These are phyloP conservation scores for Myrmophylax atrothorax DNA, from an alignment of 2,113 vertebrate genomes.

Conservation along the genomic window DNA sequence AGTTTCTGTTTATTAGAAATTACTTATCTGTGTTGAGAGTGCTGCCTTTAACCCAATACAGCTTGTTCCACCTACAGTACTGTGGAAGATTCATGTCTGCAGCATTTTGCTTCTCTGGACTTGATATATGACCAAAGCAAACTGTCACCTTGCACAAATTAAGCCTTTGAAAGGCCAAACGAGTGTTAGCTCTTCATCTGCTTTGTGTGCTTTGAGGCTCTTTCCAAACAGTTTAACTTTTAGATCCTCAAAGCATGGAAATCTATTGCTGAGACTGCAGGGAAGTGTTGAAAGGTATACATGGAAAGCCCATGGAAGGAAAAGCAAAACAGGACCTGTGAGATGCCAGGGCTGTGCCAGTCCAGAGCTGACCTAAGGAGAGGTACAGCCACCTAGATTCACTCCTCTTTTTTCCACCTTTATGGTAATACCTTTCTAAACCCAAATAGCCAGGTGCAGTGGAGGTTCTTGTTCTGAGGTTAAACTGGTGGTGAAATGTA, in stretches of 20 bases:
- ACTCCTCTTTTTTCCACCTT: not conserved
- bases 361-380: not conserved
- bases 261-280: not conserved
- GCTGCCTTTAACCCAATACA: constrained; percentile 14
- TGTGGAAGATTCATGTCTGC: not conserved
- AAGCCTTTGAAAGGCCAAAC: not conserved
- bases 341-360: not conserved
- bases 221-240: not conserved
- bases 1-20: constrained; percentile 47
- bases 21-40: not conserved
- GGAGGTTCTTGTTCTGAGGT: not conserved
- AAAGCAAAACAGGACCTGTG: not conserved
- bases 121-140: not conserved
- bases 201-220: not conserved
- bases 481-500: not conserved
- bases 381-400: not conserved
- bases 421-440: not conserved
- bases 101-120: not conserved
- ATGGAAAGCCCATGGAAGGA: not conserved
- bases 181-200: not conserved
- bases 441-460: not conserved
- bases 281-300: not conserved
- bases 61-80: constrained; percentile 45
- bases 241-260: not conserved
- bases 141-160: not conserved